Conservation (phyloP, 2,888 invertebrate species). For the Timandra comae region DNA sequence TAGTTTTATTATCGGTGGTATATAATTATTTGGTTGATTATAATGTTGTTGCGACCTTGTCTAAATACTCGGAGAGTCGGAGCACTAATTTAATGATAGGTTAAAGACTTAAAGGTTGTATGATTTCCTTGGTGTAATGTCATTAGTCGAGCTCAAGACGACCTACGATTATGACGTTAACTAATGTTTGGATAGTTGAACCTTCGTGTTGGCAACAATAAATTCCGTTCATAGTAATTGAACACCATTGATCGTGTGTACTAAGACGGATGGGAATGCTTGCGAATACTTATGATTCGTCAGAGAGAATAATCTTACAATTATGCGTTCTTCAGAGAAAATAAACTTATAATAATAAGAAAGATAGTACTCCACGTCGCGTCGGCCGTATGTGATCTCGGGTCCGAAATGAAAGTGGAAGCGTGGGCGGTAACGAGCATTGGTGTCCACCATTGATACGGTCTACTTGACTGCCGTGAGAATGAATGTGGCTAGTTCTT, state of each 20-base stretch:
- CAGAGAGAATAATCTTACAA: too few relatives aligned
- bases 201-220: conserved; percentile 31
- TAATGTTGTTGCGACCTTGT: conserved; percentile 17
- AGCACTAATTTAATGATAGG: conserved; percentile 17
- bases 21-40: conserved; percentile 19
- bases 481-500: conserved; percentile 42
- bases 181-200: conserved; percentile 28
- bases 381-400: conserved; percentile 53
- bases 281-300: too few relatives aligned
- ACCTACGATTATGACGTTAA: conserved; percentile 25
- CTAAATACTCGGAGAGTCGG: conserved; percentile 8
- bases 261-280: conserved; percentile 39
- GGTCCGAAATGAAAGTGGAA: conserved; percentile 65
- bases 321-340: too few relatives aligned
- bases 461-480: conserved; percentile 49
- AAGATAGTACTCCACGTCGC: conserved; percentile 39
- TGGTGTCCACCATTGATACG: conserved; percentile 16
- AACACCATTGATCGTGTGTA: conserved; percentile 41
- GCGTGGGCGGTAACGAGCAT: conserved; percentile 54
- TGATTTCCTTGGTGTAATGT: conserved; percentile 11
- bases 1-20: conserved; percentile 16
- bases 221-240: conserved; percentile 42
- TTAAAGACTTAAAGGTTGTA: conserved; percentile 10
- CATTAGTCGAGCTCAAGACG: conserved; percentile 15
- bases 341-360: conserved; percentile 31